Percentiles rank a stretch among this genome's conserved stretches.
These are phyloP conservation scores for Steinernema carpocapsae DNA, from an alignment of 2,888 invertebrate genomes.

Conservation along the genomic window DNA sequence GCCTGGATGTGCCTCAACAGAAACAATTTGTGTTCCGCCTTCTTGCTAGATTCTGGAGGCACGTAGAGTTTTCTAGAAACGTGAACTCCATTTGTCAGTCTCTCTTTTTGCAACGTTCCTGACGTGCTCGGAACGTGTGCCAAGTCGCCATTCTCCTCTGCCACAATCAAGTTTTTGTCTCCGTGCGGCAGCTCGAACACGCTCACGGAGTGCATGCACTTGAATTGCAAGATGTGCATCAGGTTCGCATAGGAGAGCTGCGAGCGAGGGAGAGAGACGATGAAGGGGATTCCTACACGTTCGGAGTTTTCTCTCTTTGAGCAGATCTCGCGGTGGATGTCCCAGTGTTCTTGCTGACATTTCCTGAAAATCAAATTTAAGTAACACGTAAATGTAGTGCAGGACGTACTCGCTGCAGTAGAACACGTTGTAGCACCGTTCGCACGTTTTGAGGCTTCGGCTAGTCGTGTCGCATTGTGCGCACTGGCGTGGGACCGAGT, in stretches of 20 bases:
- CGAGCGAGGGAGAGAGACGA: slow-evolving; percentile 71
- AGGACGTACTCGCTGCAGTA: slow-evolving; percentile 72
- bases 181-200: slow-evolving; percentile 70
- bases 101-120: not conserved
- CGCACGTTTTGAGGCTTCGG: slow-evolving; percentile 67
- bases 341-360: slow-evolving; percentile 72
- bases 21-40: slow-evolving; percentile 53
- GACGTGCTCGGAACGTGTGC: not conserved
- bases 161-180: not conserved
- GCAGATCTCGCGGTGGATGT: slow-evolving; percentile 57
- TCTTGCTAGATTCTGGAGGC: slow-evolving; percentile 31
- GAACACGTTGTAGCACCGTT: slow-evolving; percentile 71
- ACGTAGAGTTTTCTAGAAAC: slow-evolving; percentile 3
- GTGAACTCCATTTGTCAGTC: not conserved
- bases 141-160: slow-evolving; percentile 4
- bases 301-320: slow-evolving; percentile 52
- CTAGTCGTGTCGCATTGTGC: slow-evolving; percentile 43
- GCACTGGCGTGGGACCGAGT: slow-evolving; percentile 63
- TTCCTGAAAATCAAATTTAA: slow-evolving; percentile 57
- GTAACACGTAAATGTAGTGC: not conserved
- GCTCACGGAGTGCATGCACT: slow-evolving; percentile 71
- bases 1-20: slow-evolving; percentile 69
- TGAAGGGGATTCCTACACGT: slow-evolving; percentile 71
- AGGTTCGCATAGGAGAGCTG: slow-evolving; percentile 71
- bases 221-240: slow-evolving; percentile 70